phyloP scores from a whole-genome alignment of 2,113 vertebrate species.

The Haemorhous mexicanus region DNA sequence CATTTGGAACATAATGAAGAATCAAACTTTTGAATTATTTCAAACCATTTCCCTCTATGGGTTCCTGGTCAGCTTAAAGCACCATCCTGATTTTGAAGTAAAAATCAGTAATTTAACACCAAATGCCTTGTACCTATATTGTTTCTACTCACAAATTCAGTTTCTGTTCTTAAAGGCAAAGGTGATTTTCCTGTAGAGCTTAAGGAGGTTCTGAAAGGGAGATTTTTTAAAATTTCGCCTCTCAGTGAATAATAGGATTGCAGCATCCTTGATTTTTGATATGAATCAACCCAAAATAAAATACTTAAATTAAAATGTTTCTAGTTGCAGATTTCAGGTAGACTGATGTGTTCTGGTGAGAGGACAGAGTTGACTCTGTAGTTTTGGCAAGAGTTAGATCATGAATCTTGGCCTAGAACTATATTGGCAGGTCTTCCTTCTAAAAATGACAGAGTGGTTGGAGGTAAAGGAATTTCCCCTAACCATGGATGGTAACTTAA shows the following conservation, averaged over 20 bases:
- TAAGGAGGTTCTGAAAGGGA: not conserved
- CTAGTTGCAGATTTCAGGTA: not conserved
- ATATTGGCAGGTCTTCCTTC: not conserved
- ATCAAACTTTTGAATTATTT: not conserved
- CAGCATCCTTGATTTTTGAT: not conserved
- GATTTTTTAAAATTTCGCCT: not conserved
- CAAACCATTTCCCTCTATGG: not conserved
- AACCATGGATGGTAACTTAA: not conserved
- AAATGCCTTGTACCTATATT: rapidly evolving
- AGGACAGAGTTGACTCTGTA: not conserved
- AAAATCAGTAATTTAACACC: not conserved
- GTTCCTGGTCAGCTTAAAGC: not conserved
- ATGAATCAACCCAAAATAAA: not conserved
- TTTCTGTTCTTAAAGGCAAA: not conserved
- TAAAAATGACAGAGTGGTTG: not conserved
- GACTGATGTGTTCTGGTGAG: not conserved
- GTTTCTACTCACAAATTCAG: not conserved
- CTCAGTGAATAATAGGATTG: not conserved
- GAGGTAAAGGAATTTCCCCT: not conserved
- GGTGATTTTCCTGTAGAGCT: not conserved
- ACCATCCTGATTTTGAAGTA: not conserved
- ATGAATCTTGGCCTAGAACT: not conserved
- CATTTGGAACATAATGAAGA: not conserved
- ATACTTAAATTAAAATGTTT: not conserved
- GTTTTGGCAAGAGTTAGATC: not conserved